These are phyloP conservation scores for Acanthopagrus latus DNA, from an alignment of 2,797 vertebrate species.

Conservation along the genomic window DNA sequence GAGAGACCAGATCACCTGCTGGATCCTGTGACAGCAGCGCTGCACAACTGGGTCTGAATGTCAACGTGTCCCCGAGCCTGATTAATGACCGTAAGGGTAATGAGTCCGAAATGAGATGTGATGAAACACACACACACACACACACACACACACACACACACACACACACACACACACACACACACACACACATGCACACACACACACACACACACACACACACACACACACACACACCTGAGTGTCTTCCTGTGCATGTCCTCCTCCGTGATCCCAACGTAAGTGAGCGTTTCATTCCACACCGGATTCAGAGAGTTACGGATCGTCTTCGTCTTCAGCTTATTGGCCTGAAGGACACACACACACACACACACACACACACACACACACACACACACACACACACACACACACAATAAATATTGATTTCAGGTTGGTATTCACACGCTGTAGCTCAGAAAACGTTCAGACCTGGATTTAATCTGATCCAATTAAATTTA, in stretches of 20 bases:
- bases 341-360: slow-evolving; percentile 84
- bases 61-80: slow-evolving; percentile 17
- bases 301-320: slow-evolving; percentile 88
- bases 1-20: too few species aligned
- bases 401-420: not conserved
- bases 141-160: slow-evolving; percentile 42
- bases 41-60: slow-evolving; percentile 36
- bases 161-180: slow-evolving; percentile 66
- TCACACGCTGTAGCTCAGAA: not conserved
- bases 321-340: slow-evolving; percentile 89
- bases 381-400: not conserved
- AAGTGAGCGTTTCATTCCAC: slow-evolving; percentile 89
- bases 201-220: slow-evolving; percentile 18
- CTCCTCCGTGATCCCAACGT: slow-evolving; percentile 87
- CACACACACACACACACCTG: slow-evolving; percentile 72
- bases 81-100: slow-evolving; percentile 29
- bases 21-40: too few species aligned
- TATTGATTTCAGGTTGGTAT: not conserved
- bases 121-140: slow-evolving; percentile 10
- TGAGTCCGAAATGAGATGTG: slow-evolving; percentile 29
- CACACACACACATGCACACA: slow-evolving; percentile 45
- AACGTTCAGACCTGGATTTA: not conserved
- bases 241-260: slow-evolving; percentile 89
- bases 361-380: not conserved
- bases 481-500: not conserved